Conservation (phyloP, 2,797 vertebrate species). For the Tapirus indicus region DNA sequence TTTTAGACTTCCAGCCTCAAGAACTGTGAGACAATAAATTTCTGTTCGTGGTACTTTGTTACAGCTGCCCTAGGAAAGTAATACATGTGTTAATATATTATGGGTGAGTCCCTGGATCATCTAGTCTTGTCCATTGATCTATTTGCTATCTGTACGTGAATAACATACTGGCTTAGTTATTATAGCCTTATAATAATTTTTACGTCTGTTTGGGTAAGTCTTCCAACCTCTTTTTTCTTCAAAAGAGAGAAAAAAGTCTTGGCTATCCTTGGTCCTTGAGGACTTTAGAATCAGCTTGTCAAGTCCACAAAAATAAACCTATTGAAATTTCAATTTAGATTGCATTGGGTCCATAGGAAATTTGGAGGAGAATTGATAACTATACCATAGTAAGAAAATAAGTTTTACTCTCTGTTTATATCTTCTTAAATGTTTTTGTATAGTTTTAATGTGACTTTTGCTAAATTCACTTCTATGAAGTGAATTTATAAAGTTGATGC, state of each 20-base stretch:
- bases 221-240: background rate
- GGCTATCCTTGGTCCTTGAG: background rate
- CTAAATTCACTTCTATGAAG: background rate
- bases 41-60: background rate
- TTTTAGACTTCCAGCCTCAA: background rate
- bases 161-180: background rate
- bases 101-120: background rate
- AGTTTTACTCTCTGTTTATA: background rate
- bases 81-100: background rate
- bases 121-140: background rate
- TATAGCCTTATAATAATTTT: background rate
- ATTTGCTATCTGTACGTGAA: background rate
- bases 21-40: background rate
- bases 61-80: background rate
- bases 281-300: background rate
- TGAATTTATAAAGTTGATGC: background rate
- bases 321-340: background rate
- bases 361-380: background rate
- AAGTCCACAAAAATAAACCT: background rate
- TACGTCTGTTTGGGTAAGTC: background rate
- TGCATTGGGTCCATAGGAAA: background rate
- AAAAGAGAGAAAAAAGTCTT: background rate
- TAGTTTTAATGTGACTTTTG: background rate
- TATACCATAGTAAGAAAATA: background rate
- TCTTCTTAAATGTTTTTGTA: background rate